Percentiles rank a stretch among this genome's conserved stretches.
Conservation (phyloP, 2,113 vertebrate genomes). For the Gymnarchus niloticus region DNA sequence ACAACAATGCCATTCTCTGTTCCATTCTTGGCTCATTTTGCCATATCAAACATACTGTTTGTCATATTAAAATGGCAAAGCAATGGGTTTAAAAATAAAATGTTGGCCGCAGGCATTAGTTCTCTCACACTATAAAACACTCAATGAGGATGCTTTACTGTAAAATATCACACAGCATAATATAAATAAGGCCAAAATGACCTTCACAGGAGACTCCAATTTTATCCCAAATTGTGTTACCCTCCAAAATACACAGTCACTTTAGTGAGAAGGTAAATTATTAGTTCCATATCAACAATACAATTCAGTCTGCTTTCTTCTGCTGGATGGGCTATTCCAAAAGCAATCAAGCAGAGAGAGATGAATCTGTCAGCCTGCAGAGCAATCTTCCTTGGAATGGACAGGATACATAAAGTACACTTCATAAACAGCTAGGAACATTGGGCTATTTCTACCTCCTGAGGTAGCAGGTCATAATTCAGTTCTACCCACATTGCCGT, state of each 20-base stretch:
- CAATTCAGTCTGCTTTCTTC: conserved; percentile 11
- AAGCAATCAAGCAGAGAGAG: conserved; percentile 8
- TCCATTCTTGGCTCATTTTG: not conserved
- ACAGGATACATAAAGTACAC: conserved; percentile 2
- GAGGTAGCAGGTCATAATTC: not conserved
- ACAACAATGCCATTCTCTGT: not conserved
- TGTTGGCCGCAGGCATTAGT: not conserved
- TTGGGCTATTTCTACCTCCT: not conserved
- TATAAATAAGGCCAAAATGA: conserved; percentile 12
- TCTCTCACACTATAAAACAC: not conserved
- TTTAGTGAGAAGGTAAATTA: conserved; percentile 6
- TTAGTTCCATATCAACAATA: conserved; percentile 23
- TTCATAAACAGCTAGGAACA: not conserved
- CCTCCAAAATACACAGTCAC: conserved; percentile 6
- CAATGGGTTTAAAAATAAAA: not conserved
- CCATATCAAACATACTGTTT: not conserved
- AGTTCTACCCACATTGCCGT: not conserved
- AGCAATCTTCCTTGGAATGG: conserved; percentile 14
- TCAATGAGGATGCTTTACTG: not conserved
- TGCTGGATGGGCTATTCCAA: not conserved
- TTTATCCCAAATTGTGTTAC: not conserved
- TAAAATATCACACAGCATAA: not conserved
- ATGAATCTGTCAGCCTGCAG: not conserved
- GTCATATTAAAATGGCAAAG: not conserved
- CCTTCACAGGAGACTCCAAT: conserved; percentile 12